These are phyloP conservation scores for Ictidomys tridecemlineatus DNA, from an alignment of 2,113 vertebrate species.

Conservation along the genomic window DNA sequence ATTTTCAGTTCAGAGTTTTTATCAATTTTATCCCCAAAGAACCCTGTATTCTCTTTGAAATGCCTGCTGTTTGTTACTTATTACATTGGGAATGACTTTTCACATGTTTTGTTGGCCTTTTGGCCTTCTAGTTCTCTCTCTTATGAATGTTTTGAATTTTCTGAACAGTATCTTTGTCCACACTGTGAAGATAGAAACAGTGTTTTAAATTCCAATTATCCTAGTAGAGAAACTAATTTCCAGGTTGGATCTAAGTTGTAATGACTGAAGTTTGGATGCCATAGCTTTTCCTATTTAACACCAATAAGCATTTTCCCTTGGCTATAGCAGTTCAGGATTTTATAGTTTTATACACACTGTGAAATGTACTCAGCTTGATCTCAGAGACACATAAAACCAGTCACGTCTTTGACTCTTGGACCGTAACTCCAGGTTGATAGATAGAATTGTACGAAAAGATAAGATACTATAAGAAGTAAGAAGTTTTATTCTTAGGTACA, in stretches of 20 bases:
- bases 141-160: slow-evolving; percentile 35
- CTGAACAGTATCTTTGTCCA: not conserved
- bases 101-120: not conserved
- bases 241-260: not conserved
- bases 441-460: slow-evolving; percentile 12
- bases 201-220: slow-evolving; percentile 47
- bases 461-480: not conserved
- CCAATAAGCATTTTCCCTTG: not conserved
- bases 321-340: not conserved
- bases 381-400: not conserved
- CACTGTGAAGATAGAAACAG: not conserved
- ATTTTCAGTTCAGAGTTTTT: slow-evolving; percentile 65
- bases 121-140: slow-evolving; percentile 9
- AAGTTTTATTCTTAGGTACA: slow-evolving; percentile 29
- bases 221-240: slow-evolving; percentile 29
- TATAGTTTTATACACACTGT: slow-evolving; percentile 18
- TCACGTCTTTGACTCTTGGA: not conserved
- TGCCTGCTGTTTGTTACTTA: slow-evolving; percentile 28
- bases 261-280: not conserved
- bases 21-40: slow-evolving; percentile 64
- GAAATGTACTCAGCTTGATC: slow-evolving; percentile 23
- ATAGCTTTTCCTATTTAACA: slow-evolving; percentile 15
- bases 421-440: slow-evolving; percentile 10
- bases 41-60: slow-evolving; percentile 33
- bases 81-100: not conserved